Evolutionary conservation across 2,113 vertebrate genomes (phyloP).

Genomic region (Gallinago undulata): DNA sequence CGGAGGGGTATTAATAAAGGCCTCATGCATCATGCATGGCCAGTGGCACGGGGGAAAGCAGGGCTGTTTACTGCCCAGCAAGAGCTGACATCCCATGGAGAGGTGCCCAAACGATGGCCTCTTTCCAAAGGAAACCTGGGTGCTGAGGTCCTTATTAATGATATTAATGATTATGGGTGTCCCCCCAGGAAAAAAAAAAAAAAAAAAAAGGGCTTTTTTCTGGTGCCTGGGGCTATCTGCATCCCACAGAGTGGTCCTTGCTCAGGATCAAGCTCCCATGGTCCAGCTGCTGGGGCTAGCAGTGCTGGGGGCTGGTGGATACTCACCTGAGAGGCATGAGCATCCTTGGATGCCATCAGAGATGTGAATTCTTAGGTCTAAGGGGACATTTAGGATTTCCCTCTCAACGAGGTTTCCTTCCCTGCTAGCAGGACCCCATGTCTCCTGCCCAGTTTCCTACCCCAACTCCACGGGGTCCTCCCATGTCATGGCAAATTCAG

Average conservation of each 20-base stretch:
- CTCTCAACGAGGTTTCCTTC: neutral
- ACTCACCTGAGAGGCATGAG: rapidly evolving
- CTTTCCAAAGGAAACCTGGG: neutral
- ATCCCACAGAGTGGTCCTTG: neutral
- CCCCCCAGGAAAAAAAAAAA: neutral
- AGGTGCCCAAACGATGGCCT: neutral
- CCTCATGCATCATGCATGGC: neutral
- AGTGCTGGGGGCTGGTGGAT: neutral
- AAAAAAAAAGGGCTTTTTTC: rapidly evolving
- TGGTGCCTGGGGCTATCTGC: neutral
- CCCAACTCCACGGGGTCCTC: rapidly evolving
- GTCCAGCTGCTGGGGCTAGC: neutral
- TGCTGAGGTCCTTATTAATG: rapidly evolving
- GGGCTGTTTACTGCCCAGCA: rapidly evolving
- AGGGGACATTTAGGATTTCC: neutral
- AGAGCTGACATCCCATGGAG: rapidly evolving
- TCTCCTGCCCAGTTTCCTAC: neutral
- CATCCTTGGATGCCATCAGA: neutral
- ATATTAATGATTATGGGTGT: too few species aligned
- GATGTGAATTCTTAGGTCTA: rapidly evolving
- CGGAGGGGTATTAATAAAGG: neutral
- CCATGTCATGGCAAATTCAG: rapidly evolving
- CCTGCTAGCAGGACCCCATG: rapidly evolving
- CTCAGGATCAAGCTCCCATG: neutral
- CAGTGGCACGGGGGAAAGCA: rapidly evolving